A percentile compares a stretch with the other conserved stretches of the same genome.
These are phyloP conservation scores for silkworm (Bombyx mori) DNA, from an alignment of 1,140 invertebrate species.

Conservation along the genomic window DNA sequence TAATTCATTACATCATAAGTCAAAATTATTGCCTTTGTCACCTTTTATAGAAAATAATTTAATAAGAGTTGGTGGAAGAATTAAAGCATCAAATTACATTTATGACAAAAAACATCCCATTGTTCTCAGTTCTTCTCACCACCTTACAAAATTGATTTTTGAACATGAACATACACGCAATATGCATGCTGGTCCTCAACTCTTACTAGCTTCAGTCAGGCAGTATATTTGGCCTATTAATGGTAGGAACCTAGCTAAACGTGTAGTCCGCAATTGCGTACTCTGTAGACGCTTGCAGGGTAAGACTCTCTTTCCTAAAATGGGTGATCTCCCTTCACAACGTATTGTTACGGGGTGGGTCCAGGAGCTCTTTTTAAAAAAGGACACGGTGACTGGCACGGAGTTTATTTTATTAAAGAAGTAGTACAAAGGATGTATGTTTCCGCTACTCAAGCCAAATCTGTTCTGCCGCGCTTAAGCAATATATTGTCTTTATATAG, in stretches of 20 bases:
- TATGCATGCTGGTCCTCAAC: constrained; percentile 13
- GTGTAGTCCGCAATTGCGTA: constrained; percentile 8
- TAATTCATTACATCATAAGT: not conserved
- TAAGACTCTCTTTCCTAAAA: constrained; percentile 6
- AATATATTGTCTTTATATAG: too few species aligned
- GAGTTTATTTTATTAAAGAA: too few species aligned
- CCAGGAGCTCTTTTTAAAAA: too few species aligned
- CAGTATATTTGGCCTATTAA: constrained; percentile 10
- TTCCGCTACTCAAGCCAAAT: too few species aligned
- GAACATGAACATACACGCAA: not conserved
- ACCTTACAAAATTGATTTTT: constrained; percentile 9
- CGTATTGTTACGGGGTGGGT: too few species aligned
- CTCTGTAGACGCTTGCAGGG: constrained; percentile 9
- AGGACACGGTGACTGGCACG: too few species aligned
- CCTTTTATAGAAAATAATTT: not conserved
- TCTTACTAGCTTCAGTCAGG: constrained; percentile 10
- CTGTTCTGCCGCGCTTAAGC: too few species aligned
- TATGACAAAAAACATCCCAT: constrained; percentile 8
- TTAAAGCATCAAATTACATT: not conserved
- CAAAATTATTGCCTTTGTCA: not conserved
- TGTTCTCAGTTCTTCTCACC: constrained; percentile 1
- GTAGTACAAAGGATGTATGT: too few species aligned
- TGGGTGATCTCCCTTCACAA: constrained; percentile 11
- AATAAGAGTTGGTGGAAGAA: constrained; percentile 8
- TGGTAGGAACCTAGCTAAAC: constrained; percentile 11